Percentiles rank a stretch among this genome's conserved stretches.
phyloP scores from a whole-genome alignment of 2,888 invertebrate species.

The Platerodrilus igneus region DNA sequence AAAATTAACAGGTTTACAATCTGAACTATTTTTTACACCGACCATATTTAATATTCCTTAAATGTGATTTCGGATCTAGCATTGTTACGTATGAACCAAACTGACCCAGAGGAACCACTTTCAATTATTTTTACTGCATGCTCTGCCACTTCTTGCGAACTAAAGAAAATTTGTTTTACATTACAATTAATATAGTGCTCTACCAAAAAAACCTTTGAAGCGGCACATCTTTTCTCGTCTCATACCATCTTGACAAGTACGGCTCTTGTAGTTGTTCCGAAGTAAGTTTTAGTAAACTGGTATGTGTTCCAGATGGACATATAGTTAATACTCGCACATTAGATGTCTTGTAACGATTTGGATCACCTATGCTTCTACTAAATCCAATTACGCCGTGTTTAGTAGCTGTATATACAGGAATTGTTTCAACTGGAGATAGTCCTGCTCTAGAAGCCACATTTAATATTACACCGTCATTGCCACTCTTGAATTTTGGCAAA shows the following conservation, averaged over 20 bases:
- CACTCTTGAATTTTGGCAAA: constrained; percentile 30
- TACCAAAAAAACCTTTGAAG: background rate
- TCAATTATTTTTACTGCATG: background rate
- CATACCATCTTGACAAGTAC: too few species aligned
- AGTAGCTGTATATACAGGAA: constrained; percentile 42
- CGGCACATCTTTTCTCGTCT: too few species aligned
- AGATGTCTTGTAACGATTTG: constrained; percentile 37
- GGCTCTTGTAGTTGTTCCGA: constrained; percentile 1
- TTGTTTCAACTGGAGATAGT: constrained; percentile 29
- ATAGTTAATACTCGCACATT: constrained; percentile 43
- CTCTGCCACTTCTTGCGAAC: background rate
- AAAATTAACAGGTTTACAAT: too few species aligned
- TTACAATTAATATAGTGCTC: background rate
- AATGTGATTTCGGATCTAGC: too few species aligned
- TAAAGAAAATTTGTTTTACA: background rate
- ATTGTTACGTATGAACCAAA: too few species aligned
- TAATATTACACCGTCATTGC: constrained; percentile 29
- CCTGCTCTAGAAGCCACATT: constrained; percentile 34
- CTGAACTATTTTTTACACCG: too few species aligned
- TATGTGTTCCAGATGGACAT: constrained; percentile 45
- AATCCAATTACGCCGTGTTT: constrained; percentile 42
- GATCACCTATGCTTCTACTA: constrained; percentile 32
- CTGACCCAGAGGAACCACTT: background rate
- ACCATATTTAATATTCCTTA: too few species aligned
- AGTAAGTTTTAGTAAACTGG: constrained; percentile 15